Evolutionary conservation across 2,113 vertebrate genomes (phyloP).

Genomic region (Corynorhinus townsendii): DNA sequence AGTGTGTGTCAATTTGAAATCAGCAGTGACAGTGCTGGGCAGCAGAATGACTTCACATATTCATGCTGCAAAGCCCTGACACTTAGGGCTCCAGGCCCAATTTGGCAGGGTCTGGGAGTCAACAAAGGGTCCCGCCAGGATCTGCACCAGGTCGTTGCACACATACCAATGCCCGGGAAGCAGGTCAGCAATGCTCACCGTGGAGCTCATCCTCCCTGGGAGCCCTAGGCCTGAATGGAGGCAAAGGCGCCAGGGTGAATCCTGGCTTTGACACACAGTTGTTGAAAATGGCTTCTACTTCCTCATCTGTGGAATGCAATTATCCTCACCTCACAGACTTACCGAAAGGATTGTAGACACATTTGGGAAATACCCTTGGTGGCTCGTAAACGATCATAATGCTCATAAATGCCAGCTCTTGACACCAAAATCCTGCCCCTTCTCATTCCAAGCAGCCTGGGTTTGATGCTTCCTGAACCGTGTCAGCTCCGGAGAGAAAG

Average conservation of each 20-base stretch:
- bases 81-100: conserved; percentile 65
- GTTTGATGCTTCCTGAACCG: neutral
- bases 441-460: neutral
- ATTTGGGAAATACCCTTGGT: neutral
- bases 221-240: rapidly evolving
- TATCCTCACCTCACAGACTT: neutral
- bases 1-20: conserved; percentile 60
- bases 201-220: neutral
- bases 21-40: conserved; percentile 39
- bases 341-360: neutral
- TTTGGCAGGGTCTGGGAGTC: conserved; percentile 44
- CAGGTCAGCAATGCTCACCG: neutral
- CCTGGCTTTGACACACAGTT: neutral
- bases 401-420: neutral
- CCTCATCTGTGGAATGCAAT: neutral
- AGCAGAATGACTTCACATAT: conserved; percentile 76
- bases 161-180: rapidly evolving
- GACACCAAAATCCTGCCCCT: neutral
- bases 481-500: neutral
- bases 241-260: neutral
- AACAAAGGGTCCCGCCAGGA: neutral
- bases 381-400: neutral
- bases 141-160: neutral
- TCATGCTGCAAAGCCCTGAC: conserved; percentile 71
- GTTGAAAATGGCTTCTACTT: neutral